Percentiles rank a stretch among this genome's conserved stretches.
phyloP scores from a whole-genome alignment of 2,113 vertebrate genomes.

The Lynx canadensis region DNA sequence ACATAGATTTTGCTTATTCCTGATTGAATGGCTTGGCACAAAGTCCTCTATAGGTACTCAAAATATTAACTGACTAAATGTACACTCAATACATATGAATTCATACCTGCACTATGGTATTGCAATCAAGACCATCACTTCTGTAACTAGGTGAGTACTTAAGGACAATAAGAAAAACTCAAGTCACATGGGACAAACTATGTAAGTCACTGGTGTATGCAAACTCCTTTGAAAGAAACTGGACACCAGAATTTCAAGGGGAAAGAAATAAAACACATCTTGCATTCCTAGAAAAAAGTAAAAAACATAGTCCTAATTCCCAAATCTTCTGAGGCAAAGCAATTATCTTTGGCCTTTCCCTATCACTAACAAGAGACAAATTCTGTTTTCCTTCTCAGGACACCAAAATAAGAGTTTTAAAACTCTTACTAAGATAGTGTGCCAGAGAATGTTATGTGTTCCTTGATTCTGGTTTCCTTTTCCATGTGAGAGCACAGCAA shows the following conservation, averaged over 20 bases:
- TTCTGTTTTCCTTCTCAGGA: neutral
- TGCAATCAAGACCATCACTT: neutral
- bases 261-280: neutral
- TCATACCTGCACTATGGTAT: neutral
- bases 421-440: neutral
- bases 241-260: neutral
- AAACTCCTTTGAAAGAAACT: neutral
- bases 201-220: neutral
- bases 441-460: neutral
- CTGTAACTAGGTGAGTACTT: neutral
- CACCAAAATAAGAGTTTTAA: neutral
- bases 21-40: neutral
- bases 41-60: neutral
- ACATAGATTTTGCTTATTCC: neutral
- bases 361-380: neutral
- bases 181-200: neutral
- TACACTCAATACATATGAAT: neutral
- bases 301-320: neutral
- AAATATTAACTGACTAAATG: conserved; percentile 6
- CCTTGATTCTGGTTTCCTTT: neutral
- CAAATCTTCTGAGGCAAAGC: neutral
- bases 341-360: neutral
- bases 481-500: neutral
- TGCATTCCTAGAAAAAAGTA: neutral
- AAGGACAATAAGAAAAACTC: neutral